Conservation (phyloP, 2,888 invertebrate genomes). For the Pyrochroa serraticornis region DNA sequence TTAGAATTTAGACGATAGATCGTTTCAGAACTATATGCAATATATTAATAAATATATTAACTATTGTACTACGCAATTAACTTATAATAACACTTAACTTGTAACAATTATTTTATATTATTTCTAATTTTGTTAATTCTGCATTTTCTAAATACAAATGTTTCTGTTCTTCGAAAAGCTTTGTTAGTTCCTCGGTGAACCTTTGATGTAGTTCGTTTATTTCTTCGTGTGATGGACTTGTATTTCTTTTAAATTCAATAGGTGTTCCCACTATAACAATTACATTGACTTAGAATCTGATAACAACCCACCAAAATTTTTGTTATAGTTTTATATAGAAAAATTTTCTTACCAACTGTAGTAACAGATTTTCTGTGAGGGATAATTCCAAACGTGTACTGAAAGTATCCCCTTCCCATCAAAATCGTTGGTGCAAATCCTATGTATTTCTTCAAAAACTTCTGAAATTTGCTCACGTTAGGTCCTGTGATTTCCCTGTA, state of each 20-base stretch:
- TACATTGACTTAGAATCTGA: neutral
- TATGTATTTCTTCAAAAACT: slow-evolving; percentile 67
- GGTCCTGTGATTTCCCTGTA: slow-evolving; percentile 79
- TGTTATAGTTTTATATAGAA: neutral
- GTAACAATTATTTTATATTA: neutral
- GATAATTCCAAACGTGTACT: slow-evolving; percentile 86
- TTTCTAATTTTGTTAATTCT: slow-evolving; percentile 54
- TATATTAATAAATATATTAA: neutral
- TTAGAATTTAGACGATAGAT: no score
- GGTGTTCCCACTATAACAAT: slow-evolving; percentile 81
- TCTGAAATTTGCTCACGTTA: slow-evolving; percentile 69
- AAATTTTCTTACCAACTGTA: slow-evolving; percentile 76
- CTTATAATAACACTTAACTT: neutral
- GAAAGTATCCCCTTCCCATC: slow-evolving; percentile 86
- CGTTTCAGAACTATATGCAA: no score
- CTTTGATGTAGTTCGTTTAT: slow-evolving; percentile 76
- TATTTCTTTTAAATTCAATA: slow-evolving; percentile 73
- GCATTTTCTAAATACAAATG: slow-evolving; percentile 72
- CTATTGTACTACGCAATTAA: neutral
- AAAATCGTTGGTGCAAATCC: slow-evolving; percentile 79
- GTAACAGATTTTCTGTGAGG: slow-evolving; percentile 81
- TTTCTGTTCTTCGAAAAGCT: slow-evolving; percentile 87
- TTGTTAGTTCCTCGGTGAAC: slow-evolving; percentile 72
- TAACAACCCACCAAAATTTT: neutral
- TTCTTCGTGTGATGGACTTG: slow-evolving; percentile 75